Evolutionary conservation across 2,113 vertebrate species (phyloP).

Genomic region (Haemorhous mexicanus): DNA sequence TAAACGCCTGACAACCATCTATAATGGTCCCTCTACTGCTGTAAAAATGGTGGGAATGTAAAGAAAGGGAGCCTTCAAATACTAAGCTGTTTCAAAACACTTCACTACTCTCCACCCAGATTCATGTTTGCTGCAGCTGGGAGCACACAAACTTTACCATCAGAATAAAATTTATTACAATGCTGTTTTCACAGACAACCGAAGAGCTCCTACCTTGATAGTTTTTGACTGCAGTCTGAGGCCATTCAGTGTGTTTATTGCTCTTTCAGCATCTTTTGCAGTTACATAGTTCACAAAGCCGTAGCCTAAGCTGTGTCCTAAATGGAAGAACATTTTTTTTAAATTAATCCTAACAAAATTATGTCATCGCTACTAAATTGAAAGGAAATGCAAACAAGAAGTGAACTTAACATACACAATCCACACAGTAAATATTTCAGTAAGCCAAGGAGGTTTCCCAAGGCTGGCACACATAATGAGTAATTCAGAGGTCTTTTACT

Average conservation of each 20-base stretch:
- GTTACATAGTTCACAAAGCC: conserved; percentile 99
- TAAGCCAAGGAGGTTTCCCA: not conserved
- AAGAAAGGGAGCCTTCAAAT: not conserved
- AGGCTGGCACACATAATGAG: not conserved
- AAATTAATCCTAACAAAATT: not conserved
- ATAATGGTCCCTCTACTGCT: not conserved
- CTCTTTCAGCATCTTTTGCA: conserved; percentile 98
- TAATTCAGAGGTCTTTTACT: not conserved
- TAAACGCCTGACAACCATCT: not conserved
- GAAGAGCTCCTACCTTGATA: conserved; percentile 88
- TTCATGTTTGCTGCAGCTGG: not conserved
- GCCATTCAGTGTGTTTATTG: conserved; percentile 98
- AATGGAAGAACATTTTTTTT: conserved; percentile 60
- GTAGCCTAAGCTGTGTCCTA: conserved; percentile 99
- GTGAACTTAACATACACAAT: not conserved
- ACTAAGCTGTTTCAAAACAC: not conserved
- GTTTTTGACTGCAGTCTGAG: conserved; percentile 99
- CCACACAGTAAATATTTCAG: not conserved
- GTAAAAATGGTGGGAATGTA: not conserved
- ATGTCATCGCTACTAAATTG: not conserved
- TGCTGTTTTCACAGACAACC: not conserved
- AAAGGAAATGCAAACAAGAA: not conserved
- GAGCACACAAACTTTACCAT: not conserved
- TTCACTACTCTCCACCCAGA: not conserved
- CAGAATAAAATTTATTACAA: not conserved